Evolutionary conservation across 2,888 invertebrate species (phyloP).

Genomic region (Lasioglossum zephyrum): DNA sequence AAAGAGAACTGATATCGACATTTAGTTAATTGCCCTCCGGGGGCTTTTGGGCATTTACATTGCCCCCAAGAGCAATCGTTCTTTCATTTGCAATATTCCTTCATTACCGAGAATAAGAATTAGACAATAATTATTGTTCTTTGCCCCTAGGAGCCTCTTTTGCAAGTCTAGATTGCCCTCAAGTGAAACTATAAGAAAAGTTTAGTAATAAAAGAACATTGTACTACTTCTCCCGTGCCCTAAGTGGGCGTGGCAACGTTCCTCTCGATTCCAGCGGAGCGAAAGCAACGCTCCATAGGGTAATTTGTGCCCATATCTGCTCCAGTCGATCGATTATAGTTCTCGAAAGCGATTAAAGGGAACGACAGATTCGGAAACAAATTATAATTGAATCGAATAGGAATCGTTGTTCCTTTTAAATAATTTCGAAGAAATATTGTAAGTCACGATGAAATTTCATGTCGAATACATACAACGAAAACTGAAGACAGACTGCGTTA

Average conservation of each 20-base stretch:
- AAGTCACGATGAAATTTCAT: slow-evolving; percentile 1
- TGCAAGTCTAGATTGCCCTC: too few relatives aligned
- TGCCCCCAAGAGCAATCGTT: neutral
- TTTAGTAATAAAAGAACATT: neutral
- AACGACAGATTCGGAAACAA: neutral
- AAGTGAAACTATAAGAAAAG: neutral
- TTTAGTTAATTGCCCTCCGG: neutral
- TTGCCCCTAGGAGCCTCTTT: too few relatives aligned
- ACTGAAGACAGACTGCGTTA: neutral
- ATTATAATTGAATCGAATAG: neutral
- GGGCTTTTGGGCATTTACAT: neutral
- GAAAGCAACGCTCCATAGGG: neutral
- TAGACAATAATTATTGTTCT: neutral
- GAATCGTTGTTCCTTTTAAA: slow-evolving; percentile 6
- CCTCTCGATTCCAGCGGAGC: neutral
- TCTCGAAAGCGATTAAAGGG: neutral
- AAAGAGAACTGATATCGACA: neutral
- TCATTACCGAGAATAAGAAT: neutral
- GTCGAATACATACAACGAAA: slow-evolving; percentile 18
- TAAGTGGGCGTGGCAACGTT: neutral
- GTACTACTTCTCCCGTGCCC: neutral
- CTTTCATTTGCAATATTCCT: neutral
- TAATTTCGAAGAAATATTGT: slow-evolving; percentile 8
- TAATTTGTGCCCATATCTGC: neutral
- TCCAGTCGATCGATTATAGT: neutral